phyloP scores from a whole-genome alignment of 2,797 vertebrate species.

The Meriones psammophilus region DNA sequence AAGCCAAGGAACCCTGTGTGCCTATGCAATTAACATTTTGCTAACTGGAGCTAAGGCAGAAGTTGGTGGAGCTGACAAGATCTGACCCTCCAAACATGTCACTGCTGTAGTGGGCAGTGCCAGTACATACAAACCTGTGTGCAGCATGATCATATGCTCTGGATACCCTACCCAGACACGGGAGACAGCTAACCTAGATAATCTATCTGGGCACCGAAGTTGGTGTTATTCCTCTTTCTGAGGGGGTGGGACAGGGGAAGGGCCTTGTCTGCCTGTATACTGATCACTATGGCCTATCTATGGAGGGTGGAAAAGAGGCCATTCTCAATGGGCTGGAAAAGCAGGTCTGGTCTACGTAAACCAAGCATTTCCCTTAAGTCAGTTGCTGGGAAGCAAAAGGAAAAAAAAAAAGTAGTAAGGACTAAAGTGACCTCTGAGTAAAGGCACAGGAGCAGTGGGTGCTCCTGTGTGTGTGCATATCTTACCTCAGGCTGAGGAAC shows the following conservation, averaged over 20 bases:
- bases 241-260: neutral
- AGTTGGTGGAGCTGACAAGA: slow-evolving; percentile 29
- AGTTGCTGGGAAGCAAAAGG: neutral
- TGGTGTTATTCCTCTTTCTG: neutral
- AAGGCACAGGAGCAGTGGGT: neutral
- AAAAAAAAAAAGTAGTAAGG: neutral
- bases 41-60: slow-evolving; percentile 46
- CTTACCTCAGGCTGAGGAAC: neutral
- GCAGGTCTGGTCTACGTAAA: neutral
- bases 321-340: neutral
- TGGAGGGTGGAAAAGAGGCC: neutral
- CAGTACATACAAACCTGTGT: neutral
- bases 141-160: neutral
- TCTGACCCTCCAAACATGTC: slow-evolving; percentile 31
- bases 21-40: slow-evolving; percentile 80
- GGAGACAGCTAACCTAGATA: neutral
- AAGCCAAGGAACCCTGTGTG: slow-evolving; percentile 77
- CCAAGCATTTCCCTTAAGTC: neutral
- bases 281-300: neutral
- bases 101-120: slow-evolving; percentile 22
- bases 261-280: neutral
- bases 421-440: neutral
- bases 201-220: neutral
- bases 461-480: accelerated
- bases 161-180: accelerated